Percentiles rank a stretch among this genome's conserved stretches.
phyloP scores from a whole-genome alignment of 2,888 invertebrate genomes.

The Leistus spinibarbis region DNA sequence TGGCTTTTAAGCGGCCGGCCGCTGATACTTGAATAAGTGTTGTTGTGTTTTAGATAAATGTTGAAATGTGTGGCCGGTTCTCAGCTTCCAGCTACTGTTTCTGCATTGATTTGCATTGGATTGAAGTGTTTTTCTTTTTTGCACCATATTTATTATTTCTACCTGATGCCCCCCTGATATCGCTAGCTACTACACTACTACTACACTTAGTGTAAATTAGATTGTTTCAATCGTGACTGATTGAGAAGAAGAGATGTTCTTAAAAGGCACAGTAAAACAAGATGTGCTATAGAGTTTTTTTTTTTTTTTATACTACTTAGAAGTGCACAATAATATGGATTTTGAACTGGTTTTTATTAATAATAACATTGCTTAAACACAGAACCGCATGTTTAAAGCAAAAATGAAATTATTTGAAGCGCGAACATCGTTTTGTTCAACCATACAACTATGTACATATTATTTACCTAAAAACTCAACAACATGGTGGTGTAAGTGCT shows the following conservation, averaged over 20 bases:
- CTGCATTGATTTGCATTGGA: neutral
- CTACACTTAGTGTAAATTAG: neutral
- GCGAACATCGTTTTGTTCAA: too few relatives aligned
- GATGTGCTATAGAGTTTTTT: too few relatives aligned
- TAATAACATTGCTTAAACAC: too few relatives aligned
- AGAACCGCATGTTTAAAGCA: too few relatives aligned
- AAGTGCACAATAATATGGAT: too few relatives aligned
- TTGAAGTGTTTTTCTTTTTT: neutral
- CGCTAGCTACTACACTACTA: neutral
- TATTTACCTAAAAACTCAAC: too few relatives aligned
- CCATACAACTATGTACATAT: too few relatives aligned
- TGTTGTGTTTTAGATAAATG: conserved; percentile 37
- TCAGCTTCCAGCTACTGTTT: neutral
- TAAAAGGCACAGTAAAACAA: too few relatives aligned
- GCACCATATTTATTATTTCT: neutral
- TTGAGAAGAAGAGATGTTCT: neutral
- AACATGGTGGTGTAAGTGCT: too few relatives aligned
- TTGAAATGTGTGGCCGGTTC: conserved; percentile 36
- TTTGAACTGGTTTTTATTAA: too few relatives aligned
- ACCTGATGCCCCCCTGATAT: neutral
- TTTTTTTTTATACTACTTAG: too few relatives aligned
- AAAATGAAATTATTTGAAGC: too few relatives aligned
- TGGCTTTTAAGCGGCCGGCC: conserved; percentile 3
- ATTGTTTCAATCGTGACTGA: neutral
- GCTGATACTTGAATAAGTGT: conserved; percentile 31